Percentiles rank a stretch among this genome's conserved stretches.
phyloP scores from a whole-genome alignment of 1,140 invertebrate species.

The Cylas formicarius region DNA sequence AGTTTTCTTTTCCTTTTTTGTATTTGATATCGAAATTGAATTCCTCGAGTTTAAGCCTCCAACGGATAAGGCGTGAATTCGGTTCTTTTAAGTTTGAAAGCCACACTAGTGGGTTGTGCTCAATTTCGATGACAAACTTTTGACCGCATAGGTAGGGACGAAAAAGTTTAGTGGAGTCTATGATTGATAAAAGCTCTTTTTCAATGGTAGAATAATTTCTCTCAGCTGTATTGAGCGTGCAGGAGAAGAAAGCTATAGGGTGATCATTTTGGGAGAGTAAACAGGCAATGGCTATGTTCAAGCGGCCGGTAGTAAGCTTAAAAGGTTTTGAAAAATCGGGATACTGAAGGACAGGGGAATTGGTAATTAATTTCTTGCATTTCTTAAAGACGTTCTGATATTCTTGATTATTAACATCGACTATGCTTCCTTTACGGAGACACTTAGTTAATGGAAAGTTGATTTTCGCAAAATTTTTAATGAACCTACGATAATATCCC shows the following conservation, averaged over 20 bases:
- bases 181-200: conserved; percentile 24
- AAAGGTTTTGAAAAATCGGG: conserved; percentile 28
- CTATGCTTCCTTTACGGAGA: neutral
- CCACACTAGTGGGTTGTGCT: conserved; percentile 18
- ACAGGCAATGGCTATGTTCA: conserved; percentile 9
- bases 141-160: conserved; percentile 11
- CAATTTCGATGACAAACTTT: conserved; percentile 15
- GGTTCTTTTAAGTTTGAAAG: conserved; percentile 15
- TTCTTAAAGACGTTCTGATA: conserved; percentile 3
- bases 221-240: conserved; percentile 7
- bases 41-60: conserved; percentile 15
- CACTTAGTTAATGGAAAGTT: neutral
- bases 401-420: neutral
- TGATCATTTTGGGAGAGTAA: too few relatives aligned
- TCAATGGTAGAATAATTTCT: conserved; percentile 11
- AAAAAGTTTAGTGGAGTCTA: conserved; percentile 14
- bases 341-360: conserved; percentile 13
- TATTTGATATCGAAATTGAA: conserved; percentile 14
- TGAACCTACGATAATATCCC: conserved; percentile 24
- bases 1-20: conserved; percentile 15
- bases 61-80: conserved; percentile 9
- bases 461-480: conserved; percentile 23
- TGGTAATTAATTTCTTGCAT: conserved; percentile 9
- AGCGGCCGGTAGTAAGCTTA: conserved; percentile 20
- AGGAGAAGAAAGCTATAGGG: too few relatives aligned